Conservation (phyloP, 2,113 vertebrate genomes). For the Caretta caretta region DNA sequence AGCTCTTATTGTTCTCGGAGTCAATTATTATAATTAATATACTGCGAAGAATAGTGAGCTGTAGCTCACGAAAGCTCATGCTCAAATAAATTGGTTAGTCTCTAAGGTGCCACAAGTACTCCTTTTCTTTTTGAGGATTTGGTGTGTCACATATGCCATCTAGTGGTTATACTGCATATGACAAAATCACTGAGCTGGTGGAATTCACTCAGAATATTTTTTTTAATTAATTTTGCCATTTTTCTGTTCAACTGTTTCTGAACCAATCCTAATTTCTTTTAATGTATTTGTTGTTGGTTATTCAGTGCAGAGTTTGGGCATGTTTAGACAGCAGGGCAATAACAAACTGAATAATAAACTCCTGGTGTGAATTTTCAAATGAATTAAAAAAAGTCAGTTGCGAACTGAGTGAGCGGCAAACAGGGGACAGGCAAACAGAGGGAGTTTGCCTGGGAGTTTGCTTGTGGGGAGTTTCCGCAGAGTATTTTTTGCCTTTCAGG, state of each 20-base stretch:
- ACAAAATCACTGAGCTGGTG: background rate
- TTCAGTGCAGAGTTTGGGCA: background rate
- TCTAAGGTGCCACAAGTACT: too few species aligned
- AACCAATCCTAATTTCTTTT: background rate
- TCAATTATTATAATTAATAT: background rate
- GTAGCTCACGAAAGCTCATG: too few species aligned
- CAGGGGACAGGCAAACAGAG: too few species aligned
- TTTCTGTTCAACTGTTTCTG: background rate
- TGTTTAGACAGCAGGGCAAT: background rate
- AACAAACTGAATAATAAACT: background rate
- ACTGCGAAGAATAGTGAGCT: background rate
- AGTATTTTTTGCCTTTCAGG: too few species aligned
- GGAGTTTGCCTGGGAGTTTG: too few species aligned
- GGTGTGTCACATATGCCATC: slow-evolving; percentile 19
- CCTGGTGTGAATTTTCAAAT: background rate
- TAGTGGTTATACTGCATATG: slow-evolving; percentile 34
- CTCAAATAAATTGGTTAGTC: too few species aligned
- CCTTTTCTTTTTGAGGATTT: too few species aligned
- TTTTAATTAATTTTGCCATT: background rate
- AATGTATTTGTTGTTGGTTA: background rate
- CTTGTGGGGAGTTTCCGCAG: too few species aligned
- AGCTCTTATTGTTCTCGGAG: background rate
- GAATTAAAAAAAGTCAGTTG: background rate
- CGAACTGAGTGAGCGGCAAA: too few species aligned
- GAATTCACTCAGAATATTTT: background rate